Evolutionary conservation across 2,888 invertebrate genomes (phyloP).

Genomic region (Merodon equestris): DNA sequence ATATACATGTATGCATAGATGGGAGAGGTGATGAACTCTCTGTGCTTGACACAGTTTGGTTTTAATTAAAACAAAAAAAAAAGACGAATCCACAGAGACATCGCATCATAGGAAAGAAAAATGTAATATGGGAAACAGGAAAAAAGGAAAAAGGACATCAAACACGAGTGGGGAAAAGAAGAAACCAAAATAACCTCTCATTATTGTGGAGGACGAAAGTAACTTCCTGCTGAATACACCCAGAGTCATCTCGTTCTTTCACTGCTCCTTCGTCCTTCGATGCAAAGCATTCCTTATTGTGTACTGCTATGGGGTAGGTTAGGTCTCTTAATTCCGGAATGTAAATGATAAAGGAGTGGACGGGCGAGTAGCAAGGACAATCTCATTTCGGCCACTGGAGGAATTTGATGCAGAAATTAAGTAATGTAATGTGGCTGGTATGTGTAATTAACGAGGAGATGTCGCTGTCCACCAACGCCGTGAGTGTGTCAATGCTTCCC

Average conservation of each 20-base stretch:
- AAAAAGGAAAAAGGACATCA: constrained; percentile 25
- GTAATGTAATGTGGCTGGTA: constrained; percentile 58
- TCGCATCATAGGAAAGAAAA: constrained; percentile 8
- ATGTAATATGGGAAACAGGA: constrained; percentile 4
- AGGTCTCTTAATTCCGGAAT: constrained; percentile 44
- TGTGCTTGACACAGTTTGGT: constrained; percentile 63
- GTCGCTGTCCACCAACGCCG: constrained; percentile 46
- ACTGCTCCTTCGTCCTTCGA: background rate
- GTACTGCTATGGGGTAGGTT: constrained; percentile 21
- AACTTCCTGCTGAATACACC: constrained; percentile 21
- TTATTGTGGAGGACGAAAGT: constrained; percentile 46
- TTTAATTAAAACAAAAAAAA: constrained; percentile 55
- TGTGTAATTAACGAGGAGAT: constrained; percentile 60
- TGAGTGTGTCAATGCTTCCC: constrained; percentile 22
- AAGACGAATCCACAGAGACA: constrained; percentile 3
- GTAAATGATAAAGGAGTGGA: constrained; percentile 41
- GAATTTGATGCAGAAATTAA: constrained; percentile 57
- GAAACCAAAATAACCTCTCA: constrained; percentile 55
- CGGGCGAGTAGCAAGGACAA: constrained; percentile 24
- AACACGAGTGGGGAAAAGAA: constrained; percentile 4
- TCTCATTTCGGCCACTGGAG: constrained; percentile 57
- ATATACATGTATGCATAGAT: constrained; percentile 13
- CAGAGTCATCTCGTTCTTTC: constrained; percentile 10
- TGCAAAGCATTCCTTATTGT: constrained; percentile 26
- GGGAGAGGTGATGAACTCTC: constrained; percentile 47